Base-by-base conservation (phyloP, 2,797 vertebrate species). In the Lutjanus argentimaculatus region DNA sequence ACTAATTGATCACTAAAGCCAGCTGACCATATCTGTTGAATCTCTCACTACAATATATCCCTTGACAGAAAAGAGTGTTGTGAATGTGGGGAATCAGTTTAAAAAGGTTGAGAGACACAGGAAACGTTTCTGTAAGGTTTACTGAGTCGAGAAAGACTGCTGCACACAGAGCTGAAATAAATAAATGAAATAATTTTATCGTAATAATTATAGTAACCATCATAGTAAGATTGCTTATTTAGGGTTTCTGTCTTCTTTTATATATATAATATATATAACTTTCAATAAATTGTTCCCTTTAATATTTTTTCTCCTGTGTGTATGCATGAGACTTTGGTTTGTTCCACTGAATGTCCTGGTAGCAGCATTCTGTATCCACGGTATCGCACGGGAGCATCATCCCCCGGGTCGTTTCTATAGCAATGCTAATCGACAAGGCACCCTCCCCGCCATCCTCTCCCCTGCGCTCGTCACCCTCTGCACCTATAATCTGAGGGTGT, bases 181-280 rank as follows among this genome's bases (percentile, higher is more conserved):
- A 96, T 96, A 96, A 95, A 94, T 94, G 94, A 95, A 96, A 96
- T 96, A 95, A 93, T 95, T 96, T 96, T 95, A 95, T 95, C 93
- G 88, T 95, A 95, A 95, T 94, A 96, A 96, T 95, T 94, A 96
- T 95, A 95, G 93, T 95, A 95, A 95, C 94, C 95, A 93, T 95
- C 94, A 95, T 95, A 95, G 93, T 95, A 96, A 91, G 94, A 94
- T 94, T 94, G 94, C 95, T 96, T 96, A 95, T 94, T 96, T 93
- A 89, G 82, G 90, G 91, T 94, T 94, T 92, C 95, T 93, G 92
- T 94, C 92, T 92, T 94, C 91, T 92, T 91, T 90, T 91, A 94
- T 94, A 94, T 94, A 95, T 94, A 95, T 92, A 94, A 92, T 90
- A 95, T 93, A 95, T 92, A 93, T 91, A 92, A 85, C 91, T 94